Percentiles rank a stretch among this genome's conserved stretches.
These are phyloP conservation scores for Latrodectus hesperus DNA, from an alignment of 2,888 invertebrate species.

Conservation along the genomic window DNA sequence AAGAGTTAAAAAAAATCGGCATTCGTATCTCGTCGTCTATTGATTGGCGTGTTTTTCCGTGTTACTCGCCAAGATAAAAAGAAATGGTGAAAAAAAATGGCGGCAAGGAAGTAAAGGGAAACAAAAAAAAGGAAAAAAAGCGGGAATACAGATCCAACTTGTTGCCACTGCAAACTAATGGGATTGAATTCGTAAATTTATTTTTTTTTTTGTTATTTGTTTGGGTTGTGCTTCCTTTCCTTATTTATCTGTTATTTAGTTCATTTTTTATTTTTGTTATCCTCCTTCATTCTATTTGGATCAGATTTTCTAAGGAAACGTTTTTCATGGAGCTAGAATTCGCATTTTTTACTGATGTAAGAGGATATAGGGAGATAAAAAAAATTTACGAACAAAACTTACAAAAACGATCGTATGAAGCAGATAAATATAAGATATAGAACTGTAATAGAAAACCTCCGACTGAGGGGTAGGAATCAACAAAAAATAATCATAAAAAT, in stretches of 20 bases:
- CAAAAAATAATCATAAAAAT: constrained; percentile 1
- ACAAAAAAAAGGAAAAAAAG: background rate
- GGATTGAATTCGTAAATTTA: constrained; percentile 37
- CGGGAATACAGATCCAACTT: constrained; percentile 32
- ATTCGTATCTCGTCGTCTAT: constrained; percentile 13
- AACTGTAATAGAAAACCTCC: constrained; percentile 28
- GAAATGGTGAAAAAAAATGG: constrained; percentile 2
- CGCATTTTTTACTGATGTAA: constrained; percentile 8
- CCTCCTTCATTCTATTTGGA: constrained; percentile 7
- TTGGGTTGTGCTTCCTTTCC: background rate
- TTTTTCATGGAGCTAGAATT: constrained; percentile 24
- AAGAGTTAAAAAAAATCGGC: background rate
- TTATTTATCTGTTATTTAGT: constrained; percentile 18
- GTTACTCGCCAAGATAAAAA: background rate
- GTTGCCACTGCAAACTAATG: constrained; percentile 36
- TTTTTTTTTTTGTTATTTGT: constrained; percentile 7
- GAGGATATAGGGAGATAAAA: constrained; percentile 2
- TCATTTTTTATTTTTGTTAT: background rate
- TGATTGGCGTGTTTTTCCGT: constrained; percentile 5
- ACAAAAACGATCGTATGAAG: background rate
- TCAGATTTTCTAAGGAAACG: constrained; percentile 19
- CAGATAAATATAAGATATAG: background rate
- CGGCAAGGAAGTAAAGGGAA: too few relatives aligned
- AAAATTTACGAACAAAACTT: background rate
- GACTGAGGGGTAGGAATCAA: background rate